Conservation (phyloP, 2,113 vertebrate genomes). For the Trochalopteron elliotii region DNA sequence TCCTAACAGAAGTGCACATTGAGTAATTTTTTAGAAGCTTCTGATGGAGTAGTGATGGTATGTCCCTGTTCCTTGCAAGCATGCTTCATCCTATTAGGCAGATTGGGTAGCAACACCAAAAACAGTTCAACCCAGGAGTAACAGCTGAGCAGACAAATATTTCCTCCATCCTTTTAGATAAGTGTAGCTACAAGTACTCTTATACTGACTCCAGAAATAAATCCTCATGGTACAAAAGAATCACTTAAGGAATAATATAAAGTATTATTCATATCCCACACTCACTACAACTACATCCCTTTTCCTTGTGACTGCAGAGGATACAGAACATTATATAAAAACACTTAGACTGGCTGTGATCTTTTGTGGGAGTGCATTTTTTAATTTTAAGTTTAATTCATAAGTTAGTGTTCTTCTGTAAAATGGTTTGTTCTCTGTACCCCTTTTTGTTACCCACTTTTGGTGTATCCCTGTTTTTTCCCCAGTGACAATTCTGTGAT, state of each 20-base stretch:
- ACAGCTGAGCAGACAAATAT: not conserved
- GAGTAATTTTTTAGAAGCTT: not conserved
- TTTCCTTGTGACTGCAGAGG: not conserved
- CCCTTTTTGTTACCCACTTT: too few relatives aligned
- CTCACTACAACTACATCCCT: accelerated
- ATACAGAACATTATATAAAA: not conserved
- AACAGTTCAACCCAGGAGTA: not conserved
- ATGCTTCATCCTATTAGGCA: not conserved
- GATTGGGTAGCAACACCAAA: not conserved
- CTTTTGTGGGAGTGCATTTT: too few relatives aligned
- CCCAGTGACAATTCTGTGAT: too few relatives aligned
- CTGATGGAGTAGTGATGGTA: not conserved
- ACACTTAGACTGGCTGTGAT: not conserved
- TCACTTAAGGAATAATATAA: not conserved
- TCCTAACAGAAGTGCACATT: not conserved
- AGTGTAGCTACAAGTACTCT: not conserved
- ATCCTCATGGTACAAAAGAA: not conserved
- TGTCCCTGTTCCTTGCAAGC: not conserved
- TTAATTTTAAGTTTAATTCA: too few relatives aligned
- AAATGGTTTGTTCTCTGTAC: too few relatives aligned
- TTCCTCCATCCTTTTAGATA: not conserved
- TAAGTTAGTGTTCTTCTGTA: too few relatives aligned
- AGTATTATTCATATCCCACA: not conserved
- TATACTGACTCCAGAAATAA: not conserved
- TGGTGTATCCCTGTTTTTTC: too few relatives aligned